Base-by-base conservation (phyloP, 2,113 vertebrate genomes). In the Ariopsis seemanni region DNA sequence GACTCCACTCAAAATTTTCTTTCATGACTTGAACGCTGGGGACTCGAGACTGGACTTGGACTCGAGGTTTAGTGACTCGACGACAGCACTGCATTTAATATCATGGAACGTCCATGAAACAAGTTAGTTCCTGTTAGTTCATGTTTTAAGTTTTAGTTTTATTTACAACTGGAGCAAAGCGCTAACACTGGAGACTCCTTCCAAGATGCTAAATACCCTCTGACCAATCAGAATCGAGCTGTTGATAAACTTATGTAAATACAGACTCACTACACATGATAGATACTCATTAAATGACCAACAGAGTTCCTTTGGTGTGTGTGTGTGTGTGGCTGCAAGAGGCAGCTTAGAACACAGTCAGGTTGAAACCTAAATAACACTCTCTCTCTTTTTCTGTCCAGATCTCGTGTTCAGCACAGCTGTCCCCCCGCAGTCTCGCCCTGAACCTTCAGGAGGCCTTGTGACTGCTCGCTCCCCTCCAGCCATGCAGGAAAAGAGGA, bases 341-440 rank as follows among this genome's bases (percentile, higher is more conserved):
- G 85, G 79, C 90, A 89, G 88, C 74, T 86, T 72, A 90, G 85
- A 85, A 90, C 89, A 90, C 90, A 90, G 92, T 91, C 83, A 85
- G 87, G 87, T 82, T 42, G 82, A 17, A 87, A 87, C 62, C 65
- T 85, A 80, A 85, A 80, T 60, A 67, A 65, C 83, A 58, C 42
- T 25, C 91, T 87, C 85, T 75, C 86, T 75, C 27, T 84, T 55
- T 84, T 55, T 60, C 42, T 89, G 91, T 91, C 92, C 90, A 92
- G 93, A 93, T 93, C 90, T 95, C 91, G 92, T 42, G 89, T 92
- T 92, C 93, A 90, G 93, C 94, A 94, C 94, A 95, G 93, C 94
- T 95, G 94, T 94, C 92, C 90, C 94, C 94, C 93, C 90, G 87
- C 91, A 91, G 94, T 91, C 89, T 89, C 17, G 92, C 94, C 94